These are phyloP conservation scores for Caenorhabditis tropicalis DNA, from an alignment of 1,140 invertebrate genomes.

Conservation along the genomic window DNA sequence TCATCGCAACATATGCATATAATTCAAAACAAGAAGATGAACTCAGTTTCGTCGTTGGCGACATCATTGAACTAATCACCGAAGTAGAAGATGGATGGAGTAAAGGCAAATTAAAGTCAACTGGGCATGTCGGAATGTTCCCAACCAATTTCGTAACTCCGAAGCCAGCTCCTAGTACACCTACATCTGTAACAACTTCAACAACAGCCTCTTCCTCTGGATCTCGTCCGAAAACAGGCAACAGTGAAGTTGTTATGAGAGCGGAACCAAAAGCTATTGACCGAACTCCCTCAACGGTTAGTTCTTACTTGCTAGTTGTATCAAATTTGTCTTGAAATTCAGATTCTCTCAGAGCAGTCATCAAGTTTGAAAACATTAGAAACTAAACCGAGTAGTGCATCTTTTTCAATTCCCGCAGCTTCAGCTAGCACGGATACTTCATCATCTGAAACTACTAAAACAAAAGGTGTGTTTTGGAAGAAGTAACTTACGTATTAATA, in stretches of 20 bases:
- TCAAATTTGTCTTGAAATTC: background rate
- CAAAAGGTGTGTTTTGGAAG: background rate
- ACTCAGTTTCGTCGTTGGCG: conserved; percentile 42
- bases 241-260: background rate
- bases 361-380: background rate
- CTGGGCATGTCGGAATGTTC: conserved; percentile 34
- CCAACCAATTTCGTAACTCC: conserved; percentile 41
- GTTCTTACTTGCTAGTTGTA: background rate
- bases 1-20: conserved; percentile 38
- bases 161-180: background rate
- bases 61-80: conserved; percentile 26
- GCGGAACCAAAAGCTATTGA: conserved; percentile 12
- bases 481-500: background rate
- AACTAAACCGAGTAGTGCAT: background rate
- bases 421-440: background rate
- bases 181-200: background rate
- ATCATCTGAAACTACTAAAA: background rate
- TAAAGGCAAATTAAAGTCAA: conserved; percentile 18
- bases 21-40: conserved; percentile 47
- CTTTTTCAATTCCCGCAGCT: background rate
- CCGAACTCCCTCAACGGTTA: conserved; percentile 7
- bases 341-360: background rate
- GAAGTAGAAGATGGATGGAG: conserved; percentile 53
- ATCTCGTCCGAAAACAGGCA: background rate
- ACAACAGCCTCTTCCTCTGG: background rate